These are phyloP conservation scores for Aphelenchoides besseyi DNA, from an alignment of 1,140 invertebrate genomes.

Conservation along the genomic window DNA sequence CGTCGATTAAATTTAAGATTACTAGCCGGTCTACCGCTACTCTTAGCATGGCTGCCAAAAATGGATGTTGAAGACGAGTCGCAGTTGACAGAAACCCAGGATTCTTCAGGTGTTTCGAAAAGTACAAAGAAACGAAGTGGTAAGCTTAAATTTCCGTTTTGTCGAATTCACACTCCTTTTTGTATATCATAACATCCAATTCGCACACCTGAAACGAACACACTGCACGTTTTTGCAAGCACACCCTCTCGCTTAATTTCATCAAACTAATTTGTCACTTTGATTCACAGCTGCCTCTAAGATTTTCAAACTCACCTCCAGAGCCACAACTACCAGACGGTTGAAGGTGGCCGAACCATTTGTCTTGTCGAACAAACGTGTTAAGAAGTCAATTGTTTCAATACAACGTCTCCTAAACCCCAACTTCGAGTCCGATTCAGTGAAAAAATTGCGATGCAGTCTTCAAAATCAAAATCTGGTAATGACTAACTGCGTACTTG, in stretches of 20 bases:
- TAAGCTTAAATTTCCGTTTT: too few relatives aligned
- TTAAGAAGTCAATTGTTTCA: not conserved
- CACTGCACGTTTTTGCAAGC: not conserved
- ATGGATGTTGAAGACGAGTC: too few relatives aligned
- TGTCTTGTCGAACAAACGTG: not conserved
- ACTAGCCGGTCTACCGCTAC: too few relatives aligned
- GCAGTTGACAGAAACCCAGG: too few relatives aligned
- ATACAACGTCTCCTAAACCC: slow-evolving; percentile 5
- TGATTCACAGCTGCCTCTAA: slow-evolving; percentile 7
- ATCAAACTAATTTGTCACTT: not conserved
- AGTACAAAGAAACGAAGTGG: too few relatives aligned
- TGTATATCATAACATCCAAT: too few relatives aligned
- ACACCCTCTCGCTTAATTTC: slow-evolving; percentile 5
- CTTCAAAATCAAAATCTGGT: slow-evolving; percentile 2
- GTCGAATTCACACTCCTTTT: too few relatives aligned
- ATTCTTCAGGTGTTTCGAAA: too few relatives aligned
- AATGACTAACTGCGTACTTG: not conserved
- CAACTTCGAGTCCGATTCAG: not conserved
- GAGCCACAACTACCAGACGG: not conserved
- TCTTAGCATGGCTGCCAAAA: too few relatives aligned
- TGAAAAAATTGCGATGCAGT: not conserved
- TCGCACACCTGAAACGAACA: too few relatives aligned
- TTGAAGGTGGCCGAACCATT: slow-evolving; percentile 5
- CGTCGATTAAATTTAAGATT: too few relatives aligned
- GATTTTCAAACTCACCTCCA: not conserved